Evolutionary conservation across 2,113 vertebrate genomes (phyloP).

Genomic region (Bostrychus sinensis): DNA sequence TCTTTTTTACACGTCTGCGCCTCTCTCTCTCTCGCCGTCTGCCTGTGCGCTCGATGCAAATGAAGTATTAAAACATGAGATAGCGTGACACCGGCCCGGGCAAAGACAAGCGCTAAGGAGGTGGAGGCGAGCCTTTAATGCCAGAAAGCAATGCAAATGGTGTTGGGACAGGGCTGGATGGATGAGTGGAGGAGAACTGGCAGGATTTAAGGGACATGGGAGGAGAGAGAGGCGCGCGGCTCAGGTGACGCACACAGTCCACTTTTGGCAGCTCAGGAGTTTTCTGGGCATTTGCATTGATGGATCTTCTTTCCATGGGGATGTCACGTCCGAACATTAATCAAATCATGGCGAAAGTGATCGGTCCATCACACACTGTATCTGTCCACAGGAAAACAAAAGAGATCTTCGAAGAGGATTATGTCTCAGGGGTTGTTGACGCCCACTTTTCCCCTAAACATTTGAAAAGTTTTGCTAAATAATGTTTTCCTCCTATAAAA

Average conservation of each 20-base stretch:
- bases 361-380: slow-evolving; percentile 57
- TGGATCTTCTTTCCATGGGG: slow-evolving; percentile 79
- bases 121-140: slow-evolving; percentile 56
- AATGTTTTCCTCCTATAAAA: too few relatives aligned
- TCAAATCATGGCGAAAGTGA: slow-evolving; percentile 70
- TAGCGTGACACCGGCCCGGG: slow-evolving; percentile 63
- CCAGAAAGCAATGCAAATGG: slow-evolving; percentile 79
- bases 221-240: slow-evolving; percentile 54
- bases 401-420: too few relatives aligned
- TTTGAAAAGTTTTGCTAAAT: too few relatives aligned
- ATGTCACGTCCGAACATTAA: slow-evolving; percentile 79
- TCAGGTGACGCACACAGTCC: slow-evolving; percentile 73
- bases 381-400: too few relatives aligned
- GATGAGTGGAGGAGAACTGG: slow-evolving; percentile 52
- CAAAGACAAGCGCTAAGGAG: slow-evolving; percentile 48
- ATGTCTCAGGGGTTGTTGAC: too few relatives aligned
- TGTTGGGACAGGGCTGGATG: slow-evolving; percentile 58
- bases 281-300: slow-evolving; percentile 80
- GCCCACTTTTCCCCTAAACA: too few relatives aligned
- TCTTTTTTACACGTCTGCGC: slow-evolving; percentile 49
- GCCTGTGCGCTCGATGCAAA: slow-evolving; percentile 75
- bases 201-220: slow-evolving; percentile 45
- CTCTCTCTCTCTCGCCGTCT: slow-evolving; percentile 42
- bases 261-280: slow-evolving; percentile 58
- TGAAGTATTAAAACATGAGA: slow-evolving; percentile 74